Conservation (phyloP, 2,888 invertebrate species). For the Crossocerus cetratus region DNA sequence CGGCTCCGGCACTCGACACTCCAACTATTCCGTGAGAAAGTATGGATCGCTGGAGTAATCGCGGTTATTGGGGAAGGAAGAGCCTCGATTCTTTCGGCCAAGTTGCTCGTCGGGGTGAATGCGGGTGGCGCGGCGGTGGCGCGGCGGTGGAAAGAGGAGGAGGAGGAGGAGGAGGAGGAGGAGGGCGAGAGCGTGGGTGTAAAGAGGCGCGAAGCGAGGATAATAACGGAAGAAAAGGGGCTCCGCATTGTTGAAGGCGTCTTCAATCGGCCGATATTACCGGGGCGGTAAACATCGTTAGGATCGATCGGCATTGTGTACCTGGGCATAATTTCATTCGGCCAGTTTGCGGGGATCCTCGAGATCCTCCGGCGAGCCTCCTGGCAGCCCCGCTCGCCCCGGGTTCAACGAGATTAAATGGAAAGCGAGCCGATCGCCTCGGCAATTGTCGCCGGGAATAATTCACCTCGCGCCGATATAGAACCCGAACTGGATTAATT, state of each 20-base stretch:
- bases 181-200: not conserved
- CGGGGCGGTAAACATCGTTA: slow-evolving; percentile 31
- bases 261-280: slow-evolving; percentile 11
- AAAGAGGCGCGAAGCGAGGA: not conserved
- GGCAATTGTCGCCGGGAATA: slow-evolving; percentile 44
- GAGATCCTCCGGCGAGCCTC: not conserved
- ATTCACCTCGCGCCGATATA: slow-evolving; percentile 29
- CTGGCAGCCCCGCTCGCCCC: not conserved
- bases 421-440: slow-evolving; percentile 22
- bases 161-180: not conserved
- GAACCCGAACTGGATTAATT: slow-evolving; percentile 28
- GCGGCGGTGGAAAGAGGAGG: too few relatives aligned
- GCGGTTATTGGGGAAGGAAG: too few relatives aligned
- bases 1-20: too few relatives aligned
- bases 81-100: too few relatives aligned
- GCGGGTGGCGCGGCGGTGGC: not conserved
- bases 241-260: slow-evolving; percentile 1
- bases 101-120: too few relatives aligned
- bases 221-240: not conserved
- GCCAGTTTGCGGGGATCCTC: slow-evolving; percentile 25
- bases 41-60: too few relatives aligned
- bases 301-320: slow-evolving; percentile 30
- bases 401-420: slow-evolving; percentile 28
- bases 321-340: slow-evolving; percentile 35
- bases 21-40: too few relatives aligned